phyloP scores from a whole-genome alignment of 2,797 vertebrate genomes.

The Trematomus bernacchii region DNA sequence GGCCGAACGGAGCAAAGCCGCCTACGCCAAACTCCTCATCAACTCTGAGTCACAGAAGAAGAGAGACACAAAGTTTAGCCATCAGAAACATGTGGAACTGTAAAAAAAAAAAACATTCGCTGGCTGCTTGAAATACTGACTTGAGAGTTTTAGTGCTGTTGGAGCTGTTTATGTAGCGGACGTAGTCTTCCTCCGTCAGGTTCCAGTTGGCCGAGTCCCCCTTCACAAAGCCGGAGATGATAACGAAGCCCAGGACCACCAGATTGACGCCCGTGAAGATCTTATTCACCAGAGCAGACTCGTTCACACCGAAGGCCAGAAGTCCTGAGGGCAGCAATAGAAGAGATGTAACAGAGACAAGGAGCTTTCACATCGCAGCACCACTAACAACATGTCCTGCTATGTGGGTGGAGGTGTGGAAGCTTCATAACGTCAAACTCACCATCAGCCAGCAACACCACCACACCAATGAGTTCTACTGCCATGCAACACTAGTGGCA shows the following conservation, averaged over 20 bases:
- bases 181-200: slow-evolving; percentile 82
- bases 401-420: slow-evolving; percentile 61
- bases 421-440: slow-evolving; percentile 36
- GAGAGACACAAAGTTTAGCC: background rate
- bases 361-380: slow-evolving; percentile 29
- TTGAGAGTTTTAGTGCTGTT: slow-evolving; percentile 4
- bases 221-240: slow-evolving; percentile 93
- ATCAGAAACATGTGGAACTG: background rate
- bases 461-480: slow-evolving; percentile 22
- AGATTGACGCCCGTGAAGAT: slow-evolving; percentile 95
- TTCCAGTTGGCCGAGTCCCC: slow-evolving; percentile 92
- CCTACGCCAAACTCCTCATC: slow-evolving; percentile 85
- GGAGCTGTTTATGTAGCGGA: slow-evolving; percentile 1
- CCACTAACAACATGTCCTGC: slow-evolving; percentile 45
- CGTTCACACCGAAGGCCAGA: slow-evolving; percentile 94
- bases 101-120: background rate
- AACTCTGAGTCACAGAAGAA: slow-evolving; percentile 40
- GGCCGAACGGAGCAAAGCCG: slow-evolving; percentile 93
- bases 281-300: slow-evolving; percentile 96
- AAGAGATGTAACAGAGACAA: background rate
- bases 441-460: slow-evolving; percentile 52
- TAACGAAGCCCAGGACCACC: slow-evolving; percentile 92
- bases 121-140: slow-evolving; percentile 47
- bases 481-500: slow-evolving; percentile 31
- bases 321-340: slow-evolving; percentile 76